A percentile compares a stretch with the other conserved stretches of the same genome.
Evolutionary conservation across 2,888 invertebrate species (phyloP).

Genomic region (Drosophila greeni): DNA sequence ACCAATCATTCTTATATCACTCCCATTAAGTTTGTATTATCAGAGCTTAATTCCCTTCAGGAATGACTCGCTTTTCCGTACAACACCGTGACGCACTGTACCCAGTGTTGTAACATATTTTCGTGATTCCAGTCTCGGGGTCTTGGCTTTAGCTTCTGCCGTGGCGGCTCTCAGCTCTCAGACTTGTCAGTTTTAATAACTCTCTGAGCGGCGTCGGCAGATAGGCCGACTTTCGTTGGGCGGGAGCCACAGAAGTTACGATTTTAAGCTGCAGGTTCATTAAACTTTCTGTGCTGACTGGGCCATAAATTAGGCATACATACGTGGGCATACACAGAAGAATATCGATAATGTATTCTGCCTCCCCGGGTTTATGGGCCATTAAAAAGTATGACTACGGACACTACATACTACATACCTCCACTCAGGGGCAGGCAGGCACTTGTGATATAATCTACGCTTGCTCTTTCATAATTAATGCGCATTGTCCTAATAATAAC

Average conservation of each 20-base stretch:
- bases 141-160: conserved; percentile 17
- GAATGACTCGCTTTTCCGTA: conserved; percentile 7
- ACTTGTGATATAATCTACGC: conserved; percentile 57
- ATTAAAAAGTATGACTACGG: conserved; percentile 44
- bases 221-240: conserved; percentile 19
- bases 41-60: not conserved
- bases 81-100: conserved; percentile 24
- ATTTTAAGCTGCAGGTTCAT: conserved; percentile 57
- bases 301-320: conserved; percentile 40
- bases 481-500: conserved; percentile 59
- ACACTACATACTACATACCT: conserved; percentile 1
- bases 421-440: conserved; percentile 25
- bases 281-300: conserved; percentile 52
- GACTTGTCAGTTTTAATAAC: conserved; percentile 44
- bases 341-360: conserved; percentile 24
- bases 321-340: conserved; percentile 12
- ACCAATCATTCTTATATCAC: not conserved
- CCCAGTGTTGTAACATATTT: conserved; percentile 9
- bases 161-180: conserved; percentile 12
- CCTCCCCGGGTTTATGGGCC: conserved; percentile 22
- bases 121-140: conserved; percentile 13
- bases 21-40: not conserved
- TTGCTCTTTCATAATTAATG: conserved; percentile 59
- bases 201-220: conserved; percentile 7
- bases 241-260: conserved; percentile 33